Percentiles rank a stretch among this genome's conserved stretches.
phyloP scores from a whole-genome alignment of 2,113 vertebrate species.

The Oxyura jamaicensis region DNA sequence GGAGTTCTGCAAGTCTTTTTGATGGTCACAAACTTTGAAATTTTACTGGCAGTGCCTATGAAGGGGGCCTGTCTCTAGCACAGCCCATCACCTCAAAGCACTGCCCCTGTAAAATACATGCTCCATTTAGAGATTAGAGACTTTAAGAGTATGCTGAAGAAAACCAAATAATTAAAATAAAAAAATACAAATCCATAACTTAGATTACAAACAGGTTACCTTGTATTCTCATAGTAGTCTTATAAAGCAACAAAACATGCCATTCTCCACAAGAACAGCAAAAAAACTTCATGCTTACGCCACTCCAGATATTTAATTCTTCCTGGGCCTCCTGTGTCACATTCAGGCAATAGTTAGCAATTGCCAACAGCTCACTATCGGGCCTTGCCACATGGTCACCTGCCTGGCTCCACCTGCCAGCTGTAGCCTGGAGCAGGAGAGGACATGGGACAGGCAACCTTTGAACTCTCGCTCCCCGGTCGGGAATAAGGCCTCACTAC shows the following conservation, averaged over 20 bases:
- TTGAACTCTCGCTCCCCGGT: background rate
- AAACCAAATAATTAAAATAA: rapidly evolving
- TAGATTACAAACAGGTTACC: background rate
- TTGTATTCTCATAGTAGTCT: background rate
- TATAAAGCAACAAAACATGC: background rate
- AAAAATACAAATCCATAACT: background rate
- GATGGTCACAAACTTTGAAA: background rate
- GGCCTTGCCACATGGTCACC: background rate
- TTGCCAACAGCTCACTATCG: background rate
- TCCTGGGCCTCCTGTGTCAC: background rate
- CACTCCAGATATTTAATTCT: background rate
- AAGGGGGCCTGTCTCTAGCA: background rate
- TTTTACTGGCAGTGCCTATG: background rate
- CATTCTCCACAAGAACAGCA: background rate
- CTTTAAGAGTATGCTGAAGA: background rate
- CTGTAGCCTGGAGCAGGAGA: background rate
- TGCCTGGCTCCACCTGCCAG: background rate
- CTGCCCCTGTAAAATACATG: background rate
- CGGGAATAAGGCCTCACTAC: background rate
- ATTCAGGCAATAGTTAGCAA: background rate
- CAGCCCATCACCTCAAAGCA: background rate
- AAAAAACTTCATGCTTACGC: background rate
- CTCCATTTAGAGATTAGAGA: background rate
- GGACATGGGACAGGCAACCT: background rate
- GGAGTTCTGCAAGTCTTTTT: background rate